Conservation (phyloP, 2,113 vertebrate genomes). For the Willisornis vidua region DNA sequence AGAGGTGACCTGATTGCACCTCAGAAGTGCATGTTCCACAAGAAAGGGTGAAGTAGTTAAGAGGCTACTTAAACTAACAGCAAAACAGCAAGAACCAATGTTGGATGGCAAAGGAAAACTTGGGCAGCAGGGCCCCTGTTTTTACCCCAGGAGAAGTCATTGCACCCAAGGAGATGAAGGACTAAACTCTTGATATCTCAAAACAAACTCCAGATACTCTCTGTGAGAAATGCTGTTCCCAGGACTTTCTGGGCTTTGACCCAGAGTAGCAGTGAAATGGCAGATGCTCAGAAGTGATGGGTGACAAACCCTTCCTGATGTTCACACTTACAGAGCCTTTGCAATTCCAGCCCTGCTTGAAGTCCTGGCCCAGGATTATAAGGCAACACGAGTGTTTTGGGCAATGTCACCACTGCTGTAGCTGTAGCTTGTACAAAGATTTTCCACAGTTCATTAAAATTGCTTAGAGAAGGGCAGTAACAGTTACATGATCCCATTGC, state of each 20-base stretch:
- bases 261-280: neutral
- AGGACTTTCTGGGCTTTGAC: neutral
- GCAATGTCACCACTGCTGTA: neutral
- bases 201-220: neutral
- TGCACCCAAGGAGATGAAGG: neutral
- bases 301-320: neutral
- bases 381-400: neutral
- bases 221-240: neutral
- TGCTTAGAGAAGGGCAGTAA: neutral
- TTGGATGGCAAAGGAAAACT: neutral
- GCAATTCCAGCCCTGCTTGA: neutral
- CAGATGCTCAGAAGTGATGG: neutral
- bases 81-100: neutral
- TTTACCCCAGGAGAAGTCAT: neutral
- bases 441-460: neutral
- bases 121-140: neutral
- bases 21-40: neutral
- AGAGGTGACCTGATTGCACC: conserved; percentile 2
- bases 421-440: neutral
- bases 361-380: neutral
- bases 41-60: neutral
- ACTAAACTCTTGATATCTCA: neutral
- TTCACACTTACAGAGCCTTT: neutral
- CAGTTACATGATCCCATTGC: neutral
- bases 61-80: neutral